Percentiles rank a stretch among this genome's conserved stretches.
Conservation (phyloP, 1,140 invertebrate species). For the Camponotus vicinus region DNA sequence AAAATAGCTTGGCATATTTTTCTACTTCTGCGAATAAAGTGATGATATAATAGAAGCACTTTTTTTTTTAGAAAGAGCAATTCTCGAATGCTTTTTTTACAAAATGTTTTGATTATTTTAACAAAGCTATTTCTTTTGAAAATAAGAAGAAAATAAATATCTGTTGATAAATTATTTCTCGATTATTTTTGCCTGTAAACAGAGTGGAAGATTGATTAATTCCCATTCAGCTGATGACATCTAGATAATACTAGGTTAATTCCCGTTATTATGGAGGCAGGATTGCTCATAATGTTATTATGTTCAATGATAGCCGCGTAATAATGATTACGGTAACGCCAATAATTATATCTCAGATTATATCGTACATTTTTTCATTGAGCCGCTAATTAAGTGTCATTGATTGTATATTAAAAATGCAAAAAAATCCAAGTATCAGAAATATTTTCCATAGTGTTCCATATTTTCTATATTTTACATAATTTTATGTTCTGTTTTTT, state of each 20-base stretch:
- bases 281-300: slow-evolving; percentile 19
- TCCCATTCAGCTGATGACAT: slow-evolving; percentile 36
- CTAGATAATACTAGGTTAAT: slow-evolving; percentile 34
- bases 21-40: too few species aligned
- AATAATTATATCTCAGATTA: slow-evolving; percentile 22
- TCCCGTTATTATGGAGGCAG: slow-evolving; percentile 34
- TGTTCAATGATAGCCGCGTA: not conserved
- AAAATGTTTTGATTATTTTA: not conserved
- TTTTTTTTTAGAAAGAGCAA: not conserved
- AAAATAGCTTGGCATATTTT: too few species aligned
- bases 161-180: not conserved
- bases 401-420: not conserved
- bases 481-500: not conserved
- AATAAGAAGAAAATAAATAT: slow-evolving; percentile 9
- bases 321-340: not conserved
- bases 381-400: not conserved
- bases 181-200: slow-evolving; percentile 22
- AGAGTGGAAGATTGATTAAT: slow-evolving; percentile 26
- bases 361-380: not conserved
- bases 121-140: not conserved
- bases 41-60: too few species aligned
- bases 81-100: not conserved
- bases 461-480: not conserved
- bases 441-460: not conserved
- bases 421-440: not conserved